Conservation (phyloP, 2,888 invertebrate species). For the Tachina lurida region DNA sequence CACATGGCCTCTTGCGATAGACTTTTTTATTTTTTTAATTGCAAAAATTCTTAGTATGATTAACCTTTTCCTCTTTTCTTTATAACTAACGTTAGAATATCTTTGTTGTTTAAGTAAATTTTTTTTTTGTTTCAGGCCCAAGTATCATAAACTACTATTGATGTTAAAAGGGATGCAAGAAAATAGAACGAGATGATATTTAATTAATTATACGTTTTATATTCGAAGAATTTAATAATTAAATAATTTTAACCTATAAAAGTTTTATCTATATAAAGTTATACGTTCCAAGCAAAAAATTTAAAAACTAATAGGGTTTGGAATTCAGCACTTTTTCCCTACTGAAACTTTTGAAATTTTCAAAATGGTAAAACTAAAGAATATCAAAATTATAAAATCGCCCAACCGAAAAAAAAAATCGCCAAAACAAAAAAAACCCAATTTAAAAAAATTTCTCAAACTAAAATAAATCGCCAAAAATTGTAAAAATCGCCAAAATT, state of each 20-base stretch:
- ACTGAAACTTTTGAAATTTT: too few relatives aligned
- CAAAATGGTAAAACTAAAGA: too few relatives aligned
- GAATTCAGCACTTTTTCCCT: too few relatives aligned
- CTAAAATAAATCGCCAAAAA: too few relatives aligned
- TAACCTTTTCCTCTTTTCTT: not conserved
- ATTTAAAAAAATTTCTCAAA: too few relatives aligned
- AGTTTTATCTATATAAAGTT: not conserved
- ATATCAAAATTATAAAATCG: too few relatives aligned
- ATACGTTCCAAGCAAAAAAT: too few relatives aligned
- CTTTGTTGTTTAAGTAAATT: not conserved
- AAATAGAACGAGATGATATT: constrained; percentile 16
- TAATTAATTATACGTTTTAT: constrained; percentile 45
- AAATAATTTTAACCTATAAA: constrained; percentile 40
- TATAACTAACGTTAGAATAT: not conserved
- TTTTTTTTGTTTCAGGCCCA: not conserved
- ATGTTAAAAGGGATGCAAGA: not conserved
- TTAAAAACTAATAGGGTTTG: too few relatives aligned
- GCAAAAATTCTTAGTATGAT: not conserved
- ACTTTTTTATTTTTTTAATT: constrained; percentile 10
- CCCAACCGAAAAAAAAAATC: too few relatives aligned
- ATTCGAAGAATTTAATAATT: constrained; percentile 53
- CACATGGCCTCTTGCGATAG: constrained; percentile 3
- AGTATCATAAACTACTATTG: not conserved
- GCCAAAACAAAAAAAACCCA: too few relatives aligned
- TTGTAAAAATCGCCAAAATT: too few relatives aligned